Conservation (phyloP, 2,113 vertebrate species). For the Leptodactylus fuscus region DNA sequence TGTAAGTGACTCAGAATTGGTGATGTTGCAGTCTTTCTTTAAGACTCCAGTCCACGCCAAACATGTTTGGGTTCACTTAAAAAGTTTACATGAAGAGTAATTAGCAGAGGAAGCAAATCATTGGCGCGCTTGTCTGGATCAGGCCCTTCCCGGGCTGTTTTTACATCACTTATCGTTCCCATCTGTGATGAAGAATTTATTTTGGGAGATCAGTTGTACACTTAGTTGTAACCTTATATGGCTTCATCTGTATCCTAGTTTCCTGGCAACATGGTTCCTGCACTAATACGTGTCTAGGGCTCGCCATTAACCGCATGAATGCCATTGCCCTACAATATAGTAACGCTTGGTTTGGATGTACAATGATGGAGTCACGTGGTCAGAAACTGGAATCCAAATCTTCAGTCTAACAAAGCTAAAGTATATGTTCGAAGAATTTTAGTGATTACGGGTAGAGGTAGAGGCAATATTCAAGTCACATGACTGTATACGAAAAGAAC, state of each 20-base stretch:
- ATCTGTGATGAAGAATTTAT: constrained; percentile 46
- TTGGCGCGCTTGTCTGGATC: background rate
- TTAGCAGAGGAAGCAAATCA: constrained; percentile 36
- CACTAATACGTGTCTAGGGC: constrained; percentile 48
- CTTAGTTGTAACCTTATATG: constrained; percentile 50
- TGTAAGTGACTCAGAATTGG: background rate
- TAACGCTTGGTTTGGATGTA: background rate
- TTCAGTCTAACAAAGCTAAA: no score
- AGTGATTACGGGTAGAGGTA: no score
- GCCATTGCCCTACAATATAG: background rate
- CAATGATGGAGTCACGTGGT: background rate
- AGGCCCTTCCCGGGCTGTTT: background rate
- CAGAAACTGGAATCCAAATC: background rate
- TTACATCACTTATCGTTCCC: constrained; percentile 50
- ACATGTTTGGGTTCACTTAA: constrained; percentile 48
- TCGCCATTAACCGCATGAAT: background rate
- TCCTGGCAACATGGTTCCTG: constrained; percentile 60
- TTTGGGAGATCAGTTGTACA: constrained; percentile 49
- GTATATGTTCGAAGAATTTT: no score
- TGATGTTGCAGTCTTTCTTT: background rate
- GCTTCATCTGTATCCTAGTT: constrained; percentile 55
- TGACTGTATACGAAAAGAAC: no score
- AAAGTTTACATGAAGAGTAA: constrained; percentile 39
- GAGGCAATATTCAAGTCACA: no score
- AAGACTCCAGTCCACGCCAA: constrained; percentile 3